Evolutionary conservation across 92 coral and sea anemone genomes (phyloP), one percentile per base, ranked within the genome.

Genomic region (Bergia puertoricense): DNA sequence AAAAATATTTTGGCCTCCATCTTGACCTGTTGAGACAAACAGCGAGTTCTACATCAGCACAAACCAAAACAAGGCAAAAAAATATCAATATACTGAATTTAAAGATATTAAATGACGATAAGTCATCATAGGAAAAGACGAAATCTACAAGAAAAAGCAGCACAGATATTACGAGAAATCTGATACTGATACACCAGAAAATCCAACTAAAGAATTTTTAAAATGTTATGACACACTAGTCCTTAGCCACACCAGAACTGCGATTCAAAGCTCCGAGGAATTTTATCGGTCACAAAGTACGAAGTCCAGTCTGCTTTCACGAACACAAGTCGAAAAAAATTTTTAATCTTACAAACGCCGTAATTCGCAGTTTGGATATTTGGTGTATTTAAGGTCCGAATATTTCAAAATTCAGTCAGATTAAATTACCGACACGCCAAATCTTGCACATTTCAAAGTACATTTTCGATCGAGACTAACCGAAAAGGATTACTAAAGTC

Each of bases 11-110:
- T 84, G 77, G n/a, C 79, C 68, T 69, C 77, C 79, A 46, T 83
- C 86, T 44, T 84, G 59, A 46, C 66, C 87, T 84, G 79, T 84
- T 48, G 54, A 71, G 45, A 71, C 40, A 72, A 84, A 50, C 20
- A 67, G 80, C 77, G 38, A 74, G 11, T 42, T 39, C 16, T 8
- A 23, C 20, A n/a, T 30, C 14, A 22, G 14, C 10, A 10, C 11
- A 45, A 11, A 43, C 81, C n/a, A 74, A n/a, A 20, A 62, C 3
- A 62, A 20, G 22, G 30, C 4, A 62, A 22, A 15, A 16, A 2
- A 62, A 57, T 57, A 62, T 18, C 30, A 22, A 62, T 62, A 16
- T 2, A 14, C 23, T 18, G 59, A 13, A 54, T 54, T 54, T 16
- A 4, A 18, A 18, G 30, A 62, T 6, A 0, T 62, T 5, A 16